A percentile compares a stretch with the other conserved stretches of the same genome.
Evolutionary conservation across 2,888 invertebrate species (phyloP).

Genomic region (Omphaloscelis lunosa): DNA sequence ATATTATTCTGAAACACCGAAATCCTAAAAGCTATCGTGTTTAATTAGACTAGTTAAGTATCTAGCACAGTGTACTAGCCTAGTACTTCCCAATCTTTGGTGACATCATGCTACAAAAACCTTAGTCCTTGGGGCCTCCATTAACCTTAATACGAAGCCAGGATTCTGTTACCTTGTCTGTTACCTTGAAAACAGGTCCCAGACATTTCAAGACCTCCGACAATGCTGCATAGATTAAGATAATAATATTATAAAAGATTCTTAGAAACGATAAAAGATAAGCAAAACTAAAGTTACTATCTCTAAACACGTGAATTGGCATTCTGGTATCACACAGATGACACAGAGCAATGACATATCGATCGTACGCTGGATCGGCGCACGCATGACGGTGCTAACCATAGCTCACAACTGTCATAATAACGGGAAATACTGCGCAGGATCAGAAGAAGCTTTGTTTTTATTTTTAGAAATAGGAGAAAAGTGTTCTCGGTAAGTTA

Average conservation of each 20-base stretch:
- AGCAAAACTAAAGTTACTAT: slow-evolving; percentile 3
- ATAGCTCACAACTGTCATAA: slow-evolving; percentile 62
- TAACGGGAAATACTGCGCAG: slow-evolving; percentile 53
- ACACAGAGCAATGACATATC: slow-evolving; percentile 54
- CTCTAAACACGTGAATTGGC: slow-evolving; percentile 19
- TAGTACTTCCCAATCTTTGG: slow-evolving; percentile 12
- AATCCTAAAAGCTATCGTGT: neutral
- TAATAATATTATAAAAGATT: slow-evolving; percentile 21
- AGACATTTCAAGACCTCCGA: slow-evolving; percentile 23
- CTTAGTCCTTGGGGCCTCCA: slow-evolving; percentile 8
- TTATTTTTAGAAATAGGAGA: slow-evolving; percentile 31
- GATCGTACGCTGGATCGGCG: slow-evolving; percentile 31
- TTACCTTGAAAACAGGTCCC: slow-evolving; percentile 38
- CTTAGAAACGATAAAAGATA: slow-evolving; percentile 29
- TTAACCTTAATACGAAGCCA: slow-evolving; percentile 35
- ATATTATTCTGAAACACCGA: neutral
- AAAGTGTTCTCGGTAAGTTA: neutral
- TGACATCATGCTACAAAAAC: slow-evolving; percentile 35
- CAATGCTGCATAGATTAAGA: slow-evolving; percentile 16
- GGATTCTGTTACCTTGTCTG: slow-evolving; percentile 23
- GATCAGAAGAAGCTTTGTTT: slow-evolving; percentile 38
- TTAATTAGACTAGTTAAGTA: slow-evolving; percentile 5
- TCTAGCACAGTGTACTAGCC: neutral
- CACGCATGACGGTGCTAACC: slow-evolving; percentile 52
- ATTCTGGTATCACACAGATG: slow-evolving; percentile 48